Evolutionary conservation across 2,888 invertebrate genomes (phyloP).

Genomic region (Folsomia manolachei): DNA sequence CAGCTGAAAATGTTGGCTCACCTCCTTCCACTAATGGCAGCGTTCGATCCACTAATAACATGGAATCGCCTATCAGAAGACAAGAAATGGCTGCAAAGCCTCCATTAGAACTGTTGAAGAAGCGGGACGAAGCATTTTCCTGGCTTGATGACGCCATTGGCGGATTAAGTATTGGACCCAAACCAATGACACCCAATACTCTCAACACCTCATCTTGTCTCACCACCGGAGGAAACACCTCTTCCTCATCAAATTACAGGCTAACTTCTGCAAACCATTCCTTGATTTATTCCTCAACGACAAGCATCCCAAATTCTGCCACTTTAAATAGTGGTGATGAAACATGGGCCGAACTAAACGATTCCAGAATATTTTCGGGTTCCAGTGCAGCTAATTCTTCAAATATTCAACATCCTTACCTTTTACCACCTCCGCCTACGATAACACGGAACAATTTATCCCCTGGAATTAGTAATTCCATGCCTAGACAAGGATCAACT

Average conservation of each 20-base stretch:
- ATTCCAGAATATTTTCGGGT: slow-evolving; percentile 1
- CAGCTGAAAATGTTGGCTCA: neutral
- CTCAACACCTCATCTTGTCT: neutral
- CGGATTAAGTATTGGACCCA: slow-evolving; percentile 45
- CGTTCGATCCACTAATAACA: neutral
- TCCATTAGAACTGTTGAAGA: slow-evolving; percentile 47
- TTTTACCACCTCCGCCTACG: slow-evolving; percentile 47
- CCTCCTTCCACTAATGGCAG: neutral
- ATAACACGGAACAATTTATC: slow-evolving; percentile 41
- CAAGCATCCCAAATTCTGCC: slow-evolving; percentile 8
- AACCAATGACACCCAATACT: neutral
- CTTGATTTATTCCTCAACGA: neutral
- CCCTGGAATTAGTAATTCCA: neutral
- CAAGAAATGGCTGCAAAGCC: slow-evolving; percentile 30
- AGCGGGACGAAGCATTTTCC: slow-evolving; percentile 55
- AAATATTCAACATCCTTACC: slow-evolving; percentile 26
- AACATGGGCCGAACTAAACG: slow-evolving; percentile 41
- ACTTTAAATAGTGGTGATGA: slow-evolving; percentile 48
- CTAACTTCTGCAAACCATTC: neutral
- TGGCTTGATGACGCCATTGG: slow-evolving; percentile 55
- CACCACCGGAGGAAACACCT: neutral
- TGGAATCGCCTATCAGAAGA: slow-evolving; percentile 14
- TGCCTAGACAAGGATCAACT: neutral
- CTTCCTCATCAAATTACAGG: neutral
- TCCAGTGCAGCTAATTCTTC: neutral